phyloP scores from a whole-genome alignment of 2,113 vertebrate species.

The Microcebus jonahi region DNA sequence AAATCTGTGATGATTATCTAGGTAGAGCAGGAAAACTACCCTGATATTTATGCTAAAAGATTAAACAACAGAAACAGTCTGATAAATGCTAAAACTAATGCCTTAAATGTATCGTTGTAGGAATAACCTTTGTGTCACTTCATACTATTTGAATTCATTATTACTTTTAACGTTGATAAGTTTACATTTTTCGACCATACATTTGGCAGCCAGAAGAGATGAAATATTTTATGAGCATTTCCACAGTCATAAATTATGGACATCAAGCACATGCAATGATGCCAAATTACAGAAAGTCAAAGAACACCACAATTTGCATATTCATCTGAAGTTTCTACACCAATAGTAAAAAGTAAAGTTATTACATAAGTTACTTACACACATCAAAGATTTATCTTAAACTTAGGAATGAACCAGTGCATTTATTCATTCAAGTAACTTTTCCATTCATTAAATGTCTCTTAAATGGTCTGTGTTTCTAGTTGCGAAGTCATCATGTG shows the following conservation, averaged over 20 bases:
- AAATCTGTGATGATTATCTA: constrained; percentile 44
- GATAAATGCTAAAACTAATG: constrained; percentile 33
- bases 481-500: constrained; percentile 80
- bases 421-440: constrained; percentile 80
- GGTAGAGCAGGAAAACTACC: not conserved
- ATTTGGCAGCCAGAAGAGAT: constrained; percentile 62
- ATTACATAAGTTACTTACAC: constrained; percentile 70
- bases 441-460: constrained; percentile 80
- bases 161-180: constrained; percentile 59
- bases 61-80: not conserved
- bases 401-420: constrained; percentile 62
- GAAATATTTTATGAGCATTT: constrained; percentile 75
- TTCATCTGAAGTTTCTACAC: constrained; percentile 63
- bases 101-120: not conserved
- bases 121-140: constrained; percentile 20
- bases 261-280: constrained; percentile 62
- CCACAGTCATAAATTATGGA: constrained; percentile 66
- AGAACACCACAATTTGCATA: constrained; percentile 64
- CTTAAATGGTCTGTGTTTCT: constrained; percentile 72
- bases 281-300: constrained; percentile 73
- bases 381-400: constrained; percentile 71
- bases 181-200: constrained; percentile 62
- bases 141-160: constrained; percentile 73
- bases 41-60: constrained; percentile 8
- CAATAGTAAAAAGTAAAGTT: constrained; percentile 69